These are phyloP conservation scores for Agrochola litura DNA, from an alignment of 2,888 invertebrate species.

Conservation along the genomic window DNA sequence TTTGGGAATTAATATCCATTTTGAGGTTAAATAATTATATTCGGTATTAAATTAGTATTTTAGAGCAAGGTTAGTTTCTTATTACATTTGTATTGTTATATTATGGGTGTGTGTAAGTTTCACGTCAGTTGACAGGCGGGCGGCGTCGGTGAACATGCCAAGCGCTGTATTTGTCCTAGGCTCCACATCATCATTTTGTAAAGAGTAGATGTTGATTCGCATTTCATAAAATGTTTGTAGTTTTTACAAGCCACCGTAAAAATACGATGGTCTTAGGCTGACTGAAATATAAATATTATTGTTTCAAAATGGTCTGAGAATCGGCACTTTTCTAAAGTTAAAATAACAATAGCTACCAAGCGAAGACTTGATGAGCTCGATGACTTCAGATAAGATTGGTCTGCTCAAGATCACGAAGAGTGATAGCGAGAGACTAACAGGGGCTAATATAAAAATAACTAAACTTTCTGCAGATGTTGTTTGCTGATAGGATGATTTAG, in stretches of 20 bases:
- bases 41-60: no score
- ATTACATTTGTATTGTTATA: conserved; percentile 9
- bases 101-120: not conserved
- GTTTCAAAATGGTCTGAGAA: not conserved
- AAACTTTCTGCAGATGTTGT: not conserved
- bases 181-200: no score
- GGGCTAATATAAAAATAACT: not conserved
- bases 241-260: not conserved
- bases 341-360: not conserved
- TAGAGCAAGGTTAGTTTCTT: no score
- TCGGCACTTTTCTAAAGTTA: not conserved
- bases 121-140: not conserved
- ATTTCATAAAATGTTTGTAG: not conserved
- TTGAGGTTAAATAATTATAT: no score
- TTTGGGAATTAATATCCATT: no score
- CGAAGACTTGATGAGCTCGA: not conserved
- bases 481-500: not conserved
- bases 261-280: not conserved
- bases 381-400: not conserved
- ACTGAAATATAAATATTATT: not conserved
- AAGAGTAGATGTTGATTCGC: not conserved
- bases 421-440: not conserved
- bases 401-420: not conserved
- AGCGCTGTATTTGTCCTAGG: not conserved
- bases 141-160: conserved; percentile 1